phyloP scores from a whole-genome alignment of 2,888 invertebrate genomes.

The Nemotelus nigrinus region DNA sequence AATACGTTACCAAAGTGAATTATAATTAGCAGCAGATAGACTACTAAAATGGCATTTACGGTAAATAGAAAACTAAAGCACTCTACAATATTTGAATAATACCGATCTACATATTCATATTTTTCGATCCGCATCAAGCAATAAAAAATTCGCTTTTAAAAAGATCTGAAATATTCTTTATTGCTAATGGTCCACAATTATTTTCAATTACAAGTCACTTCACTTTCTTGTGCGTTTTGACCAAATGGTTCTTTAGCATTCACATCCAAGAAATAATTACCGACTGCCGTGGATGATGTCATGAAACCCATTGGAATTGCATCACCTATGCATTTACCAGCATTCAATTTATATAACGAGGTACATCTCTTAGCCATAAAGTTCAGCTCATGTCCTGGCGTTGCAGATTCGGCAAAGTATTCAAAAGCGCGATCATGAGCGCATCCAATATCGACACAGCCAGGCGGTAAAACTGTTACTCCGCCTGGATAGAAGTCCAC shows the following conservation, averaged over 20 bases:
- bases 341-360: slow-evolving; percentile 56
- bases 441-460: slow-evolving; percentile 57
- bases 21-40: too few species aligned
- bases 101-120: too few species aligned
- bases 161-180: too few species aligned
- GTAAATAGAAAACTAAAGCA: too few species aligned
- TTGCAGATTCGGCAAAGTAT: slow-evolving; percentile 59
- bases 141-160: too few species aligned
- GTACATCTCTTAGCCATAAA: slow-evolving; percentile 57
- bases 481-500: slow-evolving; percentile 62
- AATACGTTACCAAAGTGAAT: too few species aligned
- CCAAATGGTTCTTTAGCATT: slow-evolving; percentile 57
- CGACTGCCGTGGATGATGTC: slow-evolving; percentile 56
- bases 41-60: too few species aligned
- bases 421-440: slow-evolving; percentile 59
- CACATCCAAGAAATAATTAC: slow-evolving; percentile 62
- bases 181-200: too few species aligned
- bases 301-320: slow-evolving; percentile 60
- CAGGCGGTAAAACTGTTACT: slow-evolving; percentile 57
- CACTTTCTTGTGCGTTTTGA: slow-evolving; percentile 17
- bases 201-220: too few species aligned
- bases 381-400: slow-evolving; percentile 57
- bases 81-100: too few species aligned
- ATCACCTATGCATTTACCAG: slow-evolving; percentile 56
- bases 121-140: too few species aligned